These are phyloP conservation scores for Irena cyanogastra DNA, from an alignment of 2,113 vertebrate species.

Conservation along the genomic window DNA sequence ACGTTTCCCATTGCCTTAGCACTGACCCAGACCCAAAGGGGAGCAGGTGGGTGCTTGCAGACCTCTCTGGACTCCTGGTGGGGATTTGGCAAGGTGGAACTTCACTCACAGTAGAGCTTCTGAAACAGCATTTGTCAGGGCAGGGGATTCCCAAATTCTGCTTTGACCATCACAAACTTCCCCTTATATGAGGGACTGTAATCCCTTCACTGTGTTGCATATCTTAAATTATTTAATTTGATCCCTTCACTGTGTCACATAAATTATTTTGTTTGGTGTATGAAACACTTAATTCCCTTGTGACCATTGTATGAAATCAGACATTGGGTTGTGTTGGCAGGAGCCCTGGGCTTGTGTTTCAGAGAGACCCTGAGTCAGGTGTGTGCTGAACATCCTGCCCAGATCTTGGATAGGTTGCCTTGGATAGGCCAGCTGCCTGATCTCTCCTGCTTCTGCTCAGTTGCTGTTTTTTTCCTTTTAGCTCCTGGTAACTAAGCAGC, in stretches of 20 bases:
- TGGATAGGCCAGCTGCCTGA: not conserved
- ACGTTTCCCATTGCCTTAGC: not conserved
- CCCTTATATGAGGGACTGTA: accelerated
- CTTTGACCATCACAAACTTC: not conserved
- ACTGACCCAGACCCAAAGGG: not conserved
- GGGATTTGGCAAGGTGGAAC: not conserved
- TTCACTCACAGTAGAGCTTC: not conserved
- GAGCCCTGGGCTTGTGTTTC: not conserved
- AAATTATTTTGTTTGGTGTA: not conserved
- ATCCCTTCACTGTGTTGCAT: not conserved
- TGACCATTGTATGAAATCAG: not conserved
- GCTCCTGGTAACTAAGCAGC: not conserved
- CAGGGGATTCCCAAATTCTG: not conserved
- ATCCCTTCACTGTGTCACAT: not conserved
- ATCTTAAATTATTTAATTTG: accelerated
- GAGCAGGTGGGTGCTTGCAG: not conserved
- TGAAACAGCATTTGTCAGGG: accelerated
- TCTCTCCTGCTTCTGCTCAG: not conserved
- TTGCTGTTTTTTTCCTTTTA: not conserved
- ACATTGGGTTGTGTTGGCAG: not conserved
- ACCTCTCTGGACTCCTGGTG: not conserved
- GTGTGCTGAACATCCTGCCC: not conserved
- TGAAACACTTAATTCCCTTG: not conserved
- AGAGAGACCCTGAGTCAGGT: not conserved
- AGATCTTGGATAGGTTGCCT: not conserved